A percentile compares a stretch with the other conserved stretches of the same genome.
phyloP scores from a whole-genome alignment of 2,797 vertebrate genomes.

The Anabacerthia variegaticeps region DNA sequence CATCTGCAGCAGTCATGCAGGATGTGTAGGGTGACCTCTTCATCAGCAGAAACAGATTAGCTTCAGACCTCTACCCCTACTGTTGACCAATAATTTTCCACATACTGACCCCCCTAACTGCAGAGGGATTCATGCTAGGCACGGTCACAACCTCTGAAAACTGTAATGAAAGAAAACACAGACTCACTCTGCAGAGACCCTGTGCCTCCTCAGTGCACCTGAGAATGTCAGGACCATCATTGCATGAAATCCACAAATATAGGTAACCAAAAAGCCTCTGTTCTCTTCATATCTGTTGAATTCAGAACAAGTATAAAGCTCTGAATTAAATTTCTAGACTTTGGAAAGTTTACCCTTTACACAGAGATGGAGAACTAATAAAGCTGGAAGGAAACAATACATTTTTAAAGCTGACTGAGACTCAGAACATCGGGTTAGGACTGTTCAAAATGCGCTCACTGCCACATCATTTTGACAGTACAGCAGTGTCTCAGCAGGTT shows the following conservation, averaged over 20 bases:
- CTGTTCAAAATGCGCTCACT: conserved; percentile 12
- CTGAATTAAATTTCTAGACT: neutral
- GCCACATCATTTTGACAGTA: conserved; percentile 69
- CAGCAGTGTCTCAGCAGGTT: conserved; percentile 64
- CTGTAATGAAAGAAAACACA: neutral
- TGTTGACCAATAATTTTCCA: neutral
- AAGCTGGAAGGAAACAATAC: conserved; percentile 57
- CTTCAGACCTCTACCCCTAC: neutral
- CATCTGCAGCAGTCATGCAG: neutral
- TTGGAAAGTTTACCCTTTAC: conserved; percentile 30
- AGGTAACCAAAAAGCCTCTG: neutral
- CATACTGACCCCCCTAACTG: neutral
- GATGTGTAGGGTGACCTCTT: neutral
- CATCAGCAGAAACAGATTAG: neutral
- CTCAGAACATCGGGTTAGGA: conserved; percentile 48
- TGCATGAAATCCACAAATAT: neutral
- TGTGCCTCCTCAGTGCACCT: neutral
- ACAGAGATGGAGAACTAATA: conserved; percentile 44
- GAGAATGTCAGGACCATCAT: neutral
- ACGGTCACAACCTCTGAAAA: neutral
- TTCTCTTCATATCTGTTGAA: neutral
- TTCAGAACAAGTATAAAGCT: conserved; percentile 16
- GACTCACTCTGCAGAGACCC: neutral
- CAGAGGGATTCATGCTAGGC: neutral
- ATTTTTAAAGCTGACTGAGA: conserved; percentile 68